Percentiles rank a stretch among this genome's conserved stretches.
Conservation (phyloP, 2,888 invertebrate genomes). For the Craniophora ligustri region DNA sequence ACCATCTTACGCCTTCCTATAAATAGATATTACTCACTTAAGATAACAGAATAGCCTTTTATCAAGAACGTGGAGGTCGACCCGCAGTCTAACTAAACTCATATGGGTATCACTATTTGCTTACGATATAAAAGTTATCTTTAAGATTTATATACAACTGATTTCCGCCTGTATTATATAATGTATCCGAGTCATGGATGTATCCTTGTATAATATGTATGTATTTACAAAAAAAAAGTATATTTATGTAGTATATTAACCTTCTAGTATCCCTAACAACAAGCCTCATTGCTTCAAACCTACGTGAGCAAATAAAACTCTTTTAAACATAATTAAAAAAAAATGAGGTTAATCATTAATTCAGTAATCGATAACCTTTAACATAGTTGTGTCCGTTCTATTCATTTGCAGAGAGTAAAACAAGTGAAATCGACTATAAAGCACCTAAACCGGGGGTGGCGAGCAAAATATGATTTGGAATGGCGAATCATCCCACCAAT, state of each 20-base stretch:
- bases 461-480: constrained; percentile 64
- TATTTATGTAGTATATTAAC: no score
- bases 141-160: neutral
- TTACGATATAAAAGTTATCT: neutral
- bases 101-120: constrained; percentile 5
- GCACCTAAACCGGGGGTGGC: constrained; percentile 25
- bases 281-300: no score
- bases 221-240: no score
- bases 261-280: no score
- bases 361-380: constrained; percentile 17
- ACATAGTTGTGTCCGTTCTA: constrained; percentile 22
- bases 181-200: no score
- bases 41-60: constrained; percentile 16
- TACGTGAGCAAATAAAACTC: no score
- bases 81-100: constrained; percentile 5
- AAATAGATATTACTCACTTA: constrained; percentile 3
- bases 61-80: neutral
- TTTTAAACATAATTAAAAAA: neutral
- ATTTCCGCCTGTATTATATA: neutral
- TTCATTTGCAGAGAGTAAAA: constrained; percentile 4
- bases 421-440: constrained; percentile 14
- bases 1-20: neutral
- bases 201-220: no score
- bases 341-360: neutral
- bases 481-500: constrained; percentile 60